Evolutionary conservation across 2,888 invertebrate genomes (phyloP).

Genomic region (Calliphora vomitoria): DNA sequence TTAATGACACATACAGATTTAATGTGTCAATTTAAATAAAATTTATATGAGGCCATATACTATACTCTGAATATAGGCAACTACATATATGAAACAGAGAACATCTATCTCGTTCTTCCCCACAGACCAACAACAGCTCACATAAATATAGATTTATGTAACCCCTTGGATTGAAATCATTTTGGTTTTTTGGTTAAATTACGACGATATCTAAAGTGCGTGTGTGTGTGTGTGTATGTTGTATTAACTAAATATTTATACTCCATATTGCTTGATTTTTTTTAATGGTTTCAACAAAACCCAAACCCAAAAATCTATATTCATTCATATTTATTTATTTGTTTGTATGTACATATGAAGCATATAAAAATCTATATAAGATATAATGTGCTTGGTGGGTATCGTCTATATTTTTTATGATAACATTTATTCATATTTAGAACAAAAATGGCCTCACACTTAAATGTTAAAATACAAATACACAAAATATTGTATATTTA

Average conservation of each 20-base stretch:
- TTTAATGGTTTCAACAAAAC: slow-evolving; percentile 52
- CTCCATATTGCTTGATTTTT: slow-evolving; percentile 63
- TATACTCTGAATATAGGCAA: background rate
- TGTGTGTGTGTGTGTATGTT: slow-evolving; percentile 21
- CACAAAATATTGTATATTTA: slow-evolving; percentile 4
- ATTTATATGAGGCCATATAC: slow-evolving; percentile 78
- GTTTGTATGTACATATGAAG: background rate
- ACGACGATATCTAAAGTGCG: slow-evolving; percentile 1
- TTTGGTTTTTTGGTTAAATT: slow-evolving; percentile 24
- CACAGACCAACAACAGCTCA: background rate
- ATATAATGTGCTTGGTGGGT: slow-evolving; percentile 1
- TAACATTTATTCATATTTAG: slow-evolving; percentile 66
- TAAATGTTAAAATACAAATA: slow-evolving; percentile 56
- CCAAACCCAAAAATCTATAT: slow-evolving; percentile 30
- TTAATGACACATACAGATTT: slow-evolving; percentile 82
- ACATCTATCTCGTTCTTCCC: slow-evolving; percentile 1
- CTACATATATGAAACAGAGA: no score
- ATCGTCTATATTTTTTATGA: slow-evolving; percentile 42
- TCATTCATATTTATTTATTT: slow-evolving; percentile 5
- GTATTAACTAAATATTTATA: slow-evolving; percentile 52
- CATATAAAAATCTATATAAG: background rate
- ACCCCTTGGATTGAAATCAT: slow-evolving; percentile 57
- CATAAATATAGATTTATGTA: slow-evolving; percentile 72
- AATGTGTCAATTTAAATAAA: slow-evolving; percentile 82
- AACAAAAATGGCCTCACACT: slow-evolving; percentile 76